Conservation (phyloP, 2,888 invertebrate genomes). For the Gisinianus flammeolus region DNA sequence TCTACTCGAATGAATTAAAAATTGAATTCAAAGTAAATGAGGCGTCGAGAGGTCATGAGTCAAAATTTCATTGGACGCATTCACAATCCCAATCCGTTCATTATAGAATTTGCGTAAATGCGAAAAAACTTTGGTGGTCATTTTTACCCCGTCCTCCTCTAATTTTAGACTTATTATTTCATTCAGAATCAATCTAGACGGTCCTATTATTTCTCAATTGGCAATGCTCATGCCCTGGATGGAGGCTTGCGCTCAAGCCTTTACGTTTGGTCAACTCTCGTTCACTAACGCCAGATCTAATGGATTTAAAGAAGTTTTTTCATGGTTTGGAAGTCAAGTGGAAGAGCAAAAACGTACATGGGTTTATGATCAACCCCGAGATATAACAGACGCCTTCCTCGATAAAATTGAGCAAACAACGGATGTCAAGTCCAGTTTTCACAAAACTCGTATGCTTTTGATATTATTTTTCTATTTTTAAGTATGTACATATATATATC, state of each 20-base stretch:
- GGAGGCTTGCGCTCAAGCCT: not conserved
- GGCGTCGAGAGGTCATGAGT: too few species aligned
- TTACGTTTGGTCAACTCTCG: not conserved
- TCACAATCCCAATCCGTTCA: too few species aligned
- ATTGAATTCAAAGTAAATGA: too few species aligned
- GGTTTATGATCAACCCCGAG: slow-evolving; percentile 1
- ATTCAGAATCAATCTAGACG: not conserved
- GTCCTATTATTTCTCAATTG: not conserved
- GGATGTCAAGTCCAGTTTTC: slow-evolving; percentile 1
- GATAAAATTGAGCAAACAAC: not conserved
- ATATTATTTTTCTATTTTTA: not conserved
- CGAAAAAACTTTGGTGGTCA: too few species aligned
- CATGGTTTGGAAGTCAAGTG: not conserved
- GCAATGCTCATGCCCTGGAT: not conserved
- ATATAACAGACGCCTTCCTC: not conserved
- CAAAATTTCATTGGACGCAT: too few species aligned
- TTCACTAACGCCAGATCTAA: not conserved
- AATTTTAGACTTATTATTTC: too few species aligned
- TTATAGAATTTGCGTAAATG: too few species aligned
- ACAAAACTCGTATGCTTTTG: not conserved
- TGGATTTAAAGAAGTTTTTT: not conserved
- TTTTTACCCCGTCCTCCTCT: too few species aligned
- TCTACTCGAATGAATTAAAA: too few species aligned
- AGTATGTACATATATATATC: not conserved
- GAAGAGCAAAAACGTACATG: not conserved